phyloP scores from a whole-genome alignment of 2,888 invertebrate genomes.

The Sericinus montela region DNA sequence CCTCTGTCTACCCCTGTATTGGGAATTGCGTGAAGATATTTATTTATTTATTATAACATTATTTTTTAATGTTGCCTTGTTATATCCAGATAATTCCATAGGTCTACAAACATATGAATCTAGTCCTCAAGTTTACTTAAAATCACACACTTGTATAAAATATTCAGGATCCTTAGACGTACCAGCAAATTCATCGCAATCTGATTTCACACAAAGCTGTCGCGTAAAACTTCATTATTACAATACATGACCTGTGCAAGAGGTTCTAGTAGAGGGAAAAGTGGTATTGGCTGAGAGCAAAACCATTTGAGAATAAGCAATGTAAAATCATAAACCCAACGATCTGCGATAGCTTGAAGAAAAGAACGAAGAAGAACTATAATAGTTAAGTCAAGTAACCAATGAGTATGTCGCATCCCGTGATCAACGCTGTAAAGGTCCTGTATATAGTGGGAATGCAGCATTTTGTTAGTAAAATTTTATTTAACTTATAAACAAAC shows the following conservation, averaged over 20 bases:
- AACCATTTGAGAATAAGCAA: slow-evolving; percentile 22
- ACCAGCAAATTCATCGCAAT: not conserved
- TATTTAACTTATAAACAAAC: no score
- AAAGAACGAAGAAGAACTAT: not conserved
- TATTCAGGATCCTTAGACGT: not conserved
- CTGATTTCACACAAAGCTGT: not conserved
- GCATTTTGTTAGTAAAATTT: slow-evolving; percentile 55
- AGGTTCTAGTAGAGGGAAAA: slow-evolving; percentile 11
- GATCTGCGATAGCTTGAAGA: not conserved
- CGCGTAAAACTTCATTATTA: not conserved
- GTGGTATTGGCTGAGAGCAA: slow-evolving; percentile 38
- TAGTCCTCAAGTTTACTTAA: no score
- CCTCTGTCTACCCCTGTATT: no score
- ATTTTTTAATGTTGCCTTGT: no score
- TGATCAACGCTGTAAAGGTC: slow-evolving; percentile 55
- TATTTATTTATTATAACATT: no score
- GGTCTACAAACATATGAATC: no score
- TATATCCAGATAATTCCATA: no score
- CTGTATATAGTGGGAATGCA: slow-evolving; percentile 59
- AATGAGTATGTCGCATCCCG: slow-evolving; percentile 32
- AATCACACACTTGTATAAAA: no score
- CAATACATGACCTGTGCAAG: slow-evolving; percentile 14
- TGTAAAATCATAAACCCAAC: slow-evolving; percentile 29
- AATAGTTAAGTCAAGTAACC: not conserved
- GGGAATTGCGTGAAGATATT: no score